These are phyloP conservation scores for Epizoanthus illoricatus DNA, from an alignment of 92 coral and sea anemone genomes.

Conservation along the genomic window DNA sequence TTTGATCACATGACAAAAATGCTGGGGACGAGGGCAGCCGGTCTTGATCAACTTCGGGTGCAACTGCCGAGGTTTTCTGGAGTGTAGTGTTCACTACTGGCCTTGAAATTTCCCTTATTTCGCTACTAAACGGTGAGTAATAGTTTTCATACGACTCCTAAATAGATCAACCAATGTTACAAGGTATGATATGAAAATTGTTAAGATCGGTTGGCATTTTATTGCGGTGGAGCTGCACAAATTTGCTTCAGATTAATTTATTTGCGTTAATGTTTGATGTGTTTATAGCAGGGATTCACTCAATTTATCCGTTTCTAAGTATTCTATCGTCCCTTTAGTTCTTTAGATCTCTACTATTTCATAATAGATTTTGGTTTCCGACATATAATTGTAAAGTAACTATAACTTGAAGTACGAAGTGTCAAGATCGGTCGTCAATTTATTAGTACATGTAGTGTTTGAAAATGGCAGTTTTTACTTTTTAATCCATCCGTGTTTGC, in stretches of 20 bases:
- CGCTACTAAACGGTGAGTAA: conserved; percentile 27
- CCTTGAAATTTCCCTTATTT: conserved; percentile 4
- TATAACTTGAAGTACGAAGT: not conserved
- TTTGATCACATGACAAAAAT: not conserved
- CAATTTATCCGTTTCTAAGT: not conserved
- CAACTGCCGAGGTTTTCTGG: not conserved
- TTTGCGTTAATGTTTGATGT: not conserved
- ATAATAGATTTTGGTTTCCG: not conserved
- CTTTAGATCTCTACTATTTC: not conserved
- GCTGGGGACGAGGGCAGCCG: not conserved
- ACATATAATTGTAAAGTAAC: not conserved
- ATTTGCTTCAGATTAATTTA: no score
- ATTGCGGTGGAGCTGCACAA: not conserved
- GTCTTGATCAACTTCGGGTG: not conserved
- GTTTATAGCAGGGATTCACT: not conserved
- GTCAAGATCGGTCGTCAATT: not conserved
- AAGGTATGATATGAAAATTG: not conserved
- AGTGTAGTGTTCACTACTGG: not conserved
- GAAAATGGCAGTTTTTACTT: not conserved
- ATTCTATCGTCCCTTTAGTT: not conserved
- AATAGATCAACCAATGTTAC: not conserved
- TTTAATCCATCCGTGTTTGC: not conserved
- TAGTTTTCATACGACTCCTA: not conserved
- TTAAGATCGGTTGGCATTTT: not conserved
- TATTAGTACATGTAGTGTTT: not conserved